phyloP scores from a whole-genome alignment of 2,888 invertebrate genomes.

The Cataglyphis albicans region DNA sequence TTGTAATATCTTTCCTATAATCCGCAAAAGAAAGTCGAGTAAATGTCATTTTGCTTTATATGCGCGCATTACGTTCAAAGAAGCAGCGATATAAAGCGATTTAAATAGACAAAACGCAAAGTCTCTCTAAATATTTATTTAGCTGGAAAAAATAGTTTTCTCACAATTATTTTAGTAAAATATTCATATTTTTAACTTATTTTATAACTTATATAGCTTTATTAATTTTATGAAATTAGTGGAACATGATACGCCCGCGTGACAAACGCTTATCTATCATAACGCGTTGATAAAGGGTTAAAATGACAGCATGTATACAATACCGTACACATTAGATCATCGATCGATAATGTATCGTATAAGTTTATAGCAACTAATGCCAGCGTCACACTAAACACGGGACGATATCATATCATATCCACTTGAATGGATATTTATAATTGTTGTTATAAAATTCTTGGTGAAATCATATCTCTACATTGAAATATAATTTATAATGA shows the following conservation, averaged over 20 bases:
- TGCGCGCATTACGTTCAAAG: neutral
- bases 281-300: conserved; percentile 53
- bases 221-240: conserved; percentile 44
- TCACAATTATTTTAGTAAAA: neutral
- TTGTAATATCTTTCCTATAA: conserved; percentile 54
- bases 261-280: conserved; percentile 40
- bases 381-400: conserved; percentile 40
- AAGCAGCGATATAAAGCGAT: neutral
- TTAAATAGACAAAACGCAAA: neutral
- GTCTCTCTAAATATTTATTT: neutral
- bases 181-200: neutral
- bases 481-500: neutral
- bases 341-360: conserved; percentile 56
- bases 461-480: conserved; percentile 22
- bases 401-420: conserved; percentile 53
- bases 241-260: neutral
- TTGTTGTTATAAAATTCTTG: conserved; percentile 35
- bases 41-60: neutral
- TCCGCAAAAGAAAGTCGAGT: conserved; percentile 20
- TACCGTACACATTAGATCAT: conserved; percentile 40
- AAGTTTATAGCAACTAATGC: conserved; percentile 53
- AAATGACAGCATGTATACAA: conserved; percentile 41
- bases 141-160: neutral
- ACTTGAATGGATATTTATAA: conserved; percentile 37
- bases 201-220: neutral